Conservation (phyloP, 1,140 invertebrate genomes). For the Drosophila nigrodunni region DNA sequence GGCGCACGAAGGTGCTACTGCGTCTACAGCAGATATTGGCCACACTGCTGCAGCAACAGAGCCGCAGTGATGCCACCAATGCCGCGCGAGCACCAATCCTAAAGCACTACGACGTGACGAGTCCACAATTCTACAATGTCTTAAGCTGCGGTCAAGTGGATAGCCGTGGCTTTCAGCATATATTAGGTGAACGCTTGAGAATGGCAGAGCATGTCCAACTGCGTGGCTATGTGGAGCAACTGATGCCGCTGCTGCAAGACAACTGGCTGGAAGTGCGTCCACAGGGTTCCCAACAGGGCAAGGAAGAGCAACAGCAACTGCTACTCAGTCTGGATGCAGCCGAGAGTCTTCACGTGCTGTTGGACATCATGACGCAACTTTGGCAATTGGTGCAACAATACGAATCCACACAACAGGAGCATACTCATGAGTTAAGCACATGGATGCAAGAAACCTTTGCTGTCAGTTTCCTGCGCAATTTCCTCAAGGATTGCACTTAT, state of each 20-base stretch:
- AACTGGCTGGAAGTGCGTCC: slow-evolving; percentile 90
- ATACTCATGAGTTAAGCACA: slow-evolving; percentile 75
- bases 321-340: slow-evolving; percentile 86
- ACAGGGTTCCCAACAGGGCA: slow-evolving; percentile 55
- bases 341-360: slow-evolving; percentile 86
- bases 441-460: slow-evolving; percentile 86
- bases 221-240: slow-evolving; percentile 86
- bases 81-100: background rate
- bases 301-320: slow-evolving; percentile 67
- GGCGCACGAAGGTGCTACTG: slow-evolving; percentile 90
- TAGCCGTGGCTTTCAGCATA: slow-evolving; percentile 20
- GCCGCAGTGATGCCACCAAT: background rate
- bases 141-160: slow-evolving; percentile 24
- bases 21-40: slow-evolving; percentile 88
- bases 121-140: slow-evolving; percentile 59
- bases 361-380: slow-evolving; percentile 86
- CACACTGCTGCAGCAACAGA: slow-evolving; percentile 79
- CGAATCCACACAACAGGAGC: slow-evolving; percentile 63
- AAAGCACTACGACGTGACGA: slow-evolving; percentile 44
- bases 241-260: slow-evolving; percentile 90
- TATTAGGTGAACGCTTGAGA: slow-evolving; percentile 41
- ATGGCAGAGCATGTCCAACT: slow-evolving; percentile 48
- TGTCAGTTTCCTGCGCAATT: slow-evolving; percentile 85
- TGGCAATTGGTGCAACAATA: slow-evolving; percentile 86
- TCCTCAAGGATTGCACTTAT: slow-evolving; percentile 77